Evolutionary conservation across 2,113 vertebrate species (phyloP), one percentile per base, ranked within the genome.

Genomic region (Pseudonaja textilis): DNA sequence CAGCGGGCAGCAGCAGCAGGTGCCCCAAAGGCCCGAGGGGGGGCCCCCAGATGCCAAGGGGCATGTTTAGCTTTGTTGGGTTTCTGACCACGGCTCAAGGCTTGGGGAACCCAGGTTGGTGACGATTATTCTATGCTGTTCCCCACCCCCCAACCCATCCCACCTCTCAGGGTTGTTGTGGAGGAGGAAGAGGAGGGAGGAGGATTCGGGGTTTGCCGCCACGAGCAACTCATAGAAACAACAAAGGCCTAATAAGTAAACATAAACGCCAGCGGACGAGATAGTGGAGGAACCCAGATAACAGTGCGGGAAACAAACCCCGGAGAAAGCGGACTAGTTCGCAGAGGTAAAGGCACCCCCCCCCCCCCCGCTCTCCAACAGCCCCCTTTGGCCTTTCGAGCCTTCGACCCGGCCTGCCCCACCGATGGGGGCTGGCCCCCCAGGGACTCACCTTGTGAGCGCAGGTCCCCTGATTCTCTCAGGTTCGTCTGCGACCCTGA

Each of bases 401-500:
- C 14, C 34, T 34, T 18, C 0, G 6, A 39, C n/a, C 5, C 1
- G 2, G 5, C 64, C 64, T 39, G 34, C 61, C 69, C 69, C 18
- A 34, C 14, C 16, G 64, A 74, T 14, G 12, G 64, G 64, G 29
- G n/a, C 6, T 29, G 0, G 14, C 5, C 34, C 18, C 34, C 3
- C 3, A 18, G 54, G 12, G 26, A 45, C 54, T 96, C 90, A 98
- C 98, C 98, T 98, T 99, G 99, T 98, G 99, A 99, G 96, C 99
- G 98, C 97, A 99, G 98, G 97, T 99, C 99, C 98, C 98, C 98
- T 96, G 98, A 99, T 98, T 99, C 99, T 98, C 99, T 99, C 98
- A 99, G 98, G 98, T 99, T 99, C 98, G 99, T 99, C 98, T 99
- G 99, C 85, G 99, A 99, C 98, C 99, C 99, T 99, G 91, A n/a